phyloP scores from a whole-genome alignment of 2,797 vertebrate genomes.

The Alauda arvensis region DNA sequence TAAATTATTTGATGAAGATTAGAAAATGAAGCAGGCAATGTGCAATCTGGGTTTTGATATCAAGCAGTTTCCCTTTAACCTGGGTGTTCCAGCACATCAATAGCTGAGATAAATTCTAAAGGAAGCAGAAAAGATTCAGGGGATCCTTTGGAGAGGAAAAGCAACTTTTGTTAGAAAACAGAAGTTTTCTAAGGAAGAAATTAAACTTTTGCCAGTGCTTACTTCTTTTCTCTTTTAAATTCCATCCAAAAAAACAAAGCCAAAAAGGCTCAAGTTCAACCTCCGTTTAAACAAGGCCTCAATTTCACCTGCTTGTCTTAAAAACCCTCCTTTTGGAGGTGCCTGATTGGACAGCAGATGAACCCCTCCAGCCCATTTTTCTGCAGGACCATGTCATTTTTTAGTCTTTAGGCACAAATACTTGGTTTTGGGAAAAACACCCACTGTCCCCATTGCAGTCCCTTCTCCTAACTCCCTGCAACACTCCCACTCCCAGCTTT shows the following conservation, averaged over 20 bases:
- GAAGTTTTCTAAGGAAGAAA: neutral
- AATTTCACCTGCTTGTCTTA: neutral
- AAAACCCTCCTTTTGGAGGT: neutral
- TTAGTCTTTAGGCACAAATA: neutral
- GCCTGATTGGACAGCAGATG: accelerated
- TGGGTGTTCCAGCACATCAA: neutral
- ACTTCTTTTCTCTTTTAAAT: neutral
- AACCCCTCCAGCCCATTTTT: neutral
- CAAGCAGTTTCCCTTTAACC: neutral
- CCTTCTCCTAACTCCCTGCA: neutral
- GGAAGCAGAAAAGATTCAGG: neutral
- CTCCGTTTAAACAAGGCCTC: neutral
- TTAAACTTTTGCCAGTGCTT: neutral
- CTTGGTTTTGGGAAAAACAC: neutral
- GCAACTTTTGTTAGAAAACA: neutral
- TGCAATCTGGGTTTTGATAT: neutral
- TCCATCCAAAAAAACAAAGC: neutral
- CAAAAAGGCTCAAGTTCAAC: neutral
- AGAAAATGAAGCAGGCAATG: neutral
- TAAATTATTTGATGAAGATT: neutral
- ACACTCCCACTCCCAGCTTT: neutral
- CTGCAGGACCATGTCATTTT: accelerated
- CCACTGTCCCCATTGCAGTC: accelerated
- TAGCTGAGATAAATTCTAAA: neutral
- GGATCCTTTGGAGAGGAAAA: neutral